Conservation (phyloP, 2,888 invertebrate genomes). For the Amaurobius ferox region DNA sequence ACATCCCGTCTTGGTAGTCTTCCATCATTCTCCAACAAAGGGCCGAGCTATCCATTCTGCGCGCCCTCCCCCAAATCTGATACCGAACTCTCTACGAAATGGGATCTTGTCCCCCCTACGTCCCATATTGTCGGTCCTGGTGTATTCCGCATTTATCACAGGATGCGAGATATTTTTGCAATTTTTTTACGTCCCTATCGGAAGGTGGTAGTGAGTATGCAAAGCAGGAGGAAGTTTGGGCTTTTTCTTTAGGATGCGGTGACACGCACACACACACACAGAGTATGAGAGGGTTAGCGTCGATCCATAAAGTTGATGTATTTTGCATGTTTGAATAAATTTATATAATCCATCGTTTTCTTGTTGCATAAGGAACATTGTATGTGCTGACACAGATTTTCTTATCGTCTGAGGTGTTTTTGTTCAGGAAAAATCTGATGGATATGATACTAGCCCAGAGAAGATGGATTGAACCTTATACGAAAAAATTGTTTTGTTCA, state of each 20-base stretch:
- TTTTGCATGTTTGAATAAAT: conserved; percentile 23
- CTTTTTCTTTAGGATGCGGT: conserved; percentile 1
- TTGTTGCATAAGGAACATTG: no score
- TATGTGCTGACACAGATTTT: no score
- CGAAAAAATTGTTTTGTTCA: no score
- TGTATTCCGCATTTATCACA: conserved; percentile 22
- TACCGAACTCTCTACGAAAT: conserved; percentile 9
- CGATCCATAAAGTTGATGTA: conserved; percentile 49
- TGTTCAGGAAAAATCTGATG: no score
- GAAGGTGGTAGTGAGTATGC: conserved; percentile 28
- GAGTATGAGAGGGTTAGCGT: conserved; percentile 46
- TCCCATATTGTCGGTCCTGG: neutral
- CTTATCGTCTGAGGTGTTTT: no score
- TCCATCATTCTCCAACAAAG: conserved; percentile 57
- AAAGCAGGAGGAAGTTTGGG: conserved; percentile 56
- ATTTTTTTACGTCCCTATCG: conserved; percentile 2
- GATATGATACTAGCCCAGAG: no score
- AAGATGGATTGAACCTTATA: no score
- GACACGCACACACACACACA: no score
- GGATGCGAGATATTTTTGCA: conserved; percentile 46
- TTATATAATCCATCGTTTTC: no score
- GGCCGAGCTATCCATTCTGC: conserved; percentile 1
- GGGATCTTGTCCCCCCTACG: neutral
- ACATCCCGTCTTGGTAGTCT: conserved; percentile 16
- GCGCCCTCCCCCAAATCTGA: conserved; percentile 17